A percentile compares a stretch with the other conserved stretches of the same genome.
Evolutionary conservation across 2,113 vertebrate genomes (phyloP).

Genomic region (Pituophis catenifer): DNA sequence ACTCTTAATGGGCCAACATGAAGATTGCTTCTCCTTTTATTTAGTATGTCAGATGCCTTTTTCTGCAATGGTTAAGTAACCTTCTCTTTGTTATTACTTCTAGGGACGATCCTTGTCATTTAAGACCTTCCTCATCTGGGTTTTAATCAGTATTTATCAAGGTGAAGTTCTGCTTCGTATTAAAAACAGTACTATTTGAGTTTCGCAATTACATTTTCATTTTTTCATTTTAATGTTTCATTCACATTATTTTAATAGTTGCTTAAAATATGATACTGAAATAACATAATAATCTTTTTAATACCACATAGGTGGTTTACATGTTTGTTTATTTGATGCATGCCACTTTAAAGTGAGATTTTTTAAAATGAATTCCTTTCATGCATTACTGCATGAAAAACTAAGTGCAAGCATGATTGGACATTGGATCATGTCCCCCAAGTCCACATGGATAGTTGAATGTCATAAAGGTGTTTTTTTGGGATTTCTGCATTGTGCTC

Average conservation of each 20-base stretch:
- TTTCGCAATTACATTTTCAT: conserved; percentile 56
- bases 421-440: background rate
- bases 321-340: conserved; percentile 36
- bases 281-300: conserved; percentile 33
- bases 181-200: conserved; percentile 57
- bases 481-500: background rate
- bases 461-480: background rate
- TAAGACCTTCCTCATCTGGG: conserved; percentile 84
- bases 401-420: too few relatives aligned
- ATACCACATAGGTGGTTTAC: background rate
- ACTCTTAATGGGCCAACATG: background rate
- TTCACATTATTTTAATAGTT: conserved; percentile 30
- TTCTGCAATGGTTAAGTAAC: conserved; percentile 22
- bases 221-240: conserved; percentile 52
- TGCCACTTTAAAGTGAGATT: conserved; percentile 58
- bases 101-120: conserved; percentile 95
- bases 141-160: conserved; percentile 83
- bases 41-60: background rate
- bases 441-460: background rate
- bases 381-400: background rate
- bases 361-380: conserved; percentile 37
- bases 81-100: conserved; percentile 38
- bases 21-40: background rate
- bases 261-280: conserved; percentile 62
- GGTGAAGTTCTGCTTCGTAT: conserved; percentile 59